These are phyloP conservation scores for Hartigia nigra DNA, from an alignment of 2,888 invertebrate genomes.

Conservation along the genomic window DNA sequence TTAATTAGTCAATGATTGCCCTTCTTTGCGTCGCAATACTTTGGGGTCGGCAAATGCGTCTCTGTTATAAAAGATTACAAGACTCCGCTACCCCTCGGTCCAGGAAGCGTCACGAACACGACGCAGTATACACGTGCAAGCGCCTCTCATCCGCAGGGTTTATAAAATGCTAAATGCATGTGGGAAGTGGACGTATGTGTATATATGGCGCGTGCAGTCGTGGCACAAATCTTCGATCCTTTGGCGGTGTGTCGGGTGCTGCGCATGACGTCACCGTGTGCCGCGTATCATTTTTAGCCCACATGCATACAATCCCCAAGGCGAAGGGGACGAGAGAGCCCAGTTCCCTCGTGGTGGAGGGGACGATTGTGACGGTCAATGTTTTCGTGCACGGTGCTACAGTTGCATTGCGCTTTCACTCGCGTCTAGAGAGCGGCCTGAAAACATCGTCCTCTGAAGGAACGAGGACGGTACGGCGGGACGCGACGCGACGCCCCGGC, in stretches of 20 bases:
- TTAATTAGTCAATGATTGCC: background rate
- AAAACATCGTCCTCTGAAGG: conserved; percentile 38
- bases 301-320: conserved; percentile 32
- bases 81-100: background rate
- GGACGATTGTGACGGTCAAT: conserved; percentile 18
- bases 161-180: background rate
- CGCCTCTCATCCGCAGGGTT: background rate
- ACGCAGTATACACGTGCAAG: background rate
- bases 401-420: conserved; percentile 52
- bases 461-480: conserved; percentile 3
- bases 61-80: background rate
- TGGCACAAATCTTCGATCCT: background rate
- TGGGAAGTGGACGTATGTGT: background rate
- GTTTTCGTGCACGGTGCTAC: conserved; percentile 31
- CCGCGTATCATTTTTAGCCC: conserved; percentile 57
- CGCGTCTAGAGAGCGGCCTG: conserved; percentile 47
- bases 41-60: background rate
- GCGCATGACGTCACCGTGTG: conserved; percentile 49
- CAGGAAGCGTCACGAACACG: background rate
- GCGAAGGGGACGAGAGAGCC: background rate
- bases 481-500: conserved; percentile 15
- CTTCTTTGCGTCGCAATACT: background rate
- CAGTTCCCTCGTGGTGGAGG: background rate
- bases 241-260: conserved; percentile 2
- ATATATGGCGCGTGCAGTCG: background rate